Base-by-base conservation (phyloP, 2,797 vertebrate species). In the Spinus pinus region DNA sequence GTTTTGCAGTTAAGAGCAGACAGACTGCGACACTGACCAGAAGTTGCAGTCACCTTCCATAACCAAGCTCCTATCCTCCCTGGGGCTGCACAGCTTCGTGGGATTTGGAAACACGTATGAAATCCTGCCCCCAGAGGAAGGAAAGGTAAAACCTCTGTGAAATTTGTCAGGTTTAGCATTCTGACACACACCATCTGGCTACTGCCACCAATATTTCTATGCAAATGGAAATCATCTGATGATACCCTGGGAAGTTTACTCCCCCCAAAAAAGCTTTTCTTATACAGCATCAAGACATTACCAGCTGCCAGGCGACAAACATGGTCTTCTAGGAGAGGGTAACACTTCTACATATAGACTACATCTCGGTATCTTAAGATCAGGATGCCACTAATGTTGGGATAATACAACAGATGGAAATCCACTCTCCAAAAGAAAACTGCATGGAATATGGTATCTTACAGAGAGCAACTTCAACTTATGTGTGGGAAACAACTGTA, bases 301-400 rank as follows among this genome's bases (percentile, higher is more conserved):
- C 13, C 6, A 25, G 6, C 56, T 60, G 57, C 46, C 16, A 19
- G 64, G 35, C 14, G 75, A 77, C 75, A 73, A 61, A 73, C 8
- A n/a, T 12, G 12, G 50, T 41, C 61, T 44, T 61, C 49, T 18
- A 46, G 42, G 41, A 71, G 5, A 83, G 10, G 0, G 0, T 23
- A 33, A 33, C 37, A 14, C 11, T 69, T 75, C 33, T 41, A 60
- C 50, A 54, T 13, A 50, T 7, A 50, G 81, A 64, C 12, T 65
- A 37, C 25, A 41, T 19, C 58, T 70, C 30, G 53, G 8, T 27
- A 54, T 39, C 39, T 86, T 84, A 81, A 16, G 23, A 74, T n/a
- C 19, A 53, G 33, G 81, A 61, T 61, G n/a, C 8, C 56, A 46
- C 65, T 79, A 73, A 73, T 24, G 6, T 23, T 60, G 23, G 74